A percentile compares a stretch with the other conserved stretches of the same genome.
These are phyloP conservation scores for Augochlora pura DNA, from an alignment of 1,140 invertebrate genomes.

Conservation along the genomic window DNA sequence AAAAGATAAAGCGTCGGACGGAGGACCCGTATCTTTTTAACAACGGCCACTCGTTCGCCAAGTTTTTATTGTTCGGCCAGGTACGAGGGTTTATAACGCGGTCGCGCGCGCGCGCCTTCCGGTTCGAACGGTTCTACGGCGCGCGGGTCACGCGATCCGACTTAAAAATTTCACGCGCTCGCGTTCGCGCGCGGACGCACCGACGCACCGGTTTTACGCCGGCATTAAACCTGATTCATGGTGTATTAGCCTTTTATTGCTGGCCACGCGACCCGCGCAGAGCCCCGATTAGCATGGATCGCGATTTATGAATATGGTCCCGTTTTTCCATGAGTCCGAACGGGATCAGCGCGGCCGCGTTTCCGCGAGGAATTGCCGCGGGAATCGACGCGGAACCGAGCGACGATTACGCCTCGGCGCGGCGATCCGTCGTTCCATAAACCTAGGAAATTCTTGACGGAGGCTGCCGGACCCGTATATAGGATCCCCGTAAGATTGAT, in stretches of 20 bases:
- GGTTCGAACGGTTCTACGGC: too few species aligned
- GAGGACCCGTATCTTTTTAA: conserved; percentile 4
- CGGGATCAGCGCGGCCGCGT: too few species aligned
- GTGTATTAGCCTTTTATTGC: conserved; percentile 25
- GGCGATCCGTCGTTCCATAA: too few species aligned
- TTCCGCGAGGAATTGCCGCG: too few species aligned
- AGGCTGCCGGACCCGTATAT: not conserved
- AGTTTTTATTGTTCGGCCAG: not conserved
- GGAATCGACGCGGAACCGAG: too few species aligned
- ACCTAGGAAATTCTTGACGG: not conserved
- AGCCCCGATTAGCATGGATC: conserved; percentile 10
- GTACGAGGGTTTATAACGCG: not conserved
- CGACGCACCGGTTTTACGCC: conserved; percentile 10
- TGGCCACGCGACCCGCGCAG: not conserved
- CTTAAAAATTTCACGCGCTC: not conserved
- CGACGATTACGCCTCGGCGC: too few species aligned
- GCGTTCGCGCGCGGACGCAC: not conserved
- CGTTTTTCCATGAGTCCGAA: not conserved
- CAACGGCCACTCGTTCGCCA: not conserved
- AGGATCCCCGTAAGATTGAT: conserved; percentile 39
- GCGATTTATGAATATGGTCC: conserved; percentile 18
- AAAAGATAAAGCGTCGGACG: not conserved
- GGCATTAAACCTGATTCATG: conserved; percentile 32
- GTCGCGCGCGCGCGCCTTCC: too few species aligned
- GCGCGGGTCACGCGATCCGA: not conserved